Evolutionary conservation across 2,113 vertebrate species (phyloP).

Genomic region (Apeltes quadracus): DNA sequence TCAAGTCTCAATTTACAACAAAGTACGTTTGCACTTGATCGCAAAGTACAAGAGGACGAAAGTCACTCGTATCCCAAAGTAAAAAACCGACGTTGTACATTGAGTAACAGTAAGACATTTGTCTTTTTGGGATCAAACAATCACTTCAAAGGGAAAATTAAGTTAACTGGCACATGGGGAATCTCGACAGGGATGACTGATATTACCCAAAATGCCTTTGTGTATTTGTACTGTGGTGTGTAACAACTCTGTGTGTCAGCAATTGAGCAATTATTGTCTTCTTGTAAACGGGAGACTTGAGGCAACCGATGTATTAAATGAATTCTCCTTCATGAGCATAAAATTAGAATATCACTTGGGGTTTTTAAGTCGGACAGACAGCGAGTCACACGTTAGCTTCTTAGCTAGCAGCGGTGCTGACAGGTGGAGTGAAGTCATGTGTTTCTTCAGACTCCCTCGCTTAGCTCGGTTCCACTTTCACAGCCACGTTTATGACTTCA

Average conservation of each 20-base stretch:
- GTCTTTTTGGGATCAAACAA: constrained; percentile 17
- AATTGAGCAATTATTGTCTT: constrained; percentile 32
- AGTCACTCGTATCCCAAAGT: not conserved
- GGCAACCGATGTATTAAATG: constrained; percentile 11
- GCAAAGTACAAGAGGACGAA: not conserved
- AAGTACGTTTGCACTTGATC: not conserved
- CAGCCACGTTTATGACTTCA: constrained; percentile 81
- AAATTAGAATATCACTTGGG: too few species aligned
- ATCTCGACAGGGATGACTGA: not conserved
- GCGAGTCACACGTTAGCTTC: constrained; percentile 39
- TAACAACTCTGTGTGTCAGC: constrained; percentile 24
- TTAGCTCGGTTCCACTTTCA: constrained; percentile 68
- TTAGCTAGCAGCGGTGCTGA: constrained; percentile 55
- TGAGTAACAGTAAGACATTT: not conserved
- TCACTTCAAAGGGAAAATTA: not conserved
- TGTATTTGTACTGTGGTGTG: constrained; percentile 21
- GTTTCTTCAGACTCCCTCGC: constrained; percentile 70
- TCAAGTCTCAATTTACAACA: constrained; percentile 26
- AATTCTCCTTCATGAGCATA: constrained; percentile 44
- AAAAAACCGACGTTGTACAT: not conserved
- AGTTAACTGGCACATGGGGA: not conserved
- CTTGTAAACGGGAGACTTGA: constrained; percentile 19
- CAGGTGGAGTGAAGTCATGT: constrained; percentile 79
- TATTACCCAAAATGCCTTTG: not conserved
- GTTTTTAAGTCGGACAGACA: too few species aligned